A percentile compares a stretch with the other conserved stretches of the same genome.
Evolutionary conservation across 2,797 vertebrate genomes (phyloP).

Genomic region (Pteronotus mesoamericanus): DNA sequence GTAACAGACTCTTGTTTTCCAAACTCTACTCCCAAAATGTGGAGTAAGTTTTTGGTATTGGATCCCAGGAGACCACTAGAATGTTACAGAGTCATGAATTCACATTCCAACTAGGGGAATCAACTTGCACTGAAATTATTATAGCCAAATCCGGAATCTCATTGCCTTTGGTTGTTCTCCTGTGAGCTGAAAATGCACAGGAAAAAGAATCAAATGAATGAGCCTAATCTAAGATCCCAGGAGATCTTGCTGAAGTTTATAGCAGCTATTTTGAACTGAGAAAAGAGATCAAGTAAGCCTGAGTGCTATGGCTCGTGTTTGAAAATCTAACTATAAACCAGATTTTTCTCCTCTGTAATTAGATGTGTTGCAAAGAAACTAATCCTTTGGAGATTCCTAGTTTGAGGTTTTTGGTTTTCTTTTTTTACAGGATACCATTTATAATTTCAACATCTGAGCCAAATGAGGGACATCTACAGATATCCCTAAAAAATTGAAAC

Average conservation of each 20-base stretch:
- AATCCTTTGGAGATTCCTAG: not conserved
- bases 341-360: not conserved
- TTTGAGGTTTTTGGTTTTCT: not conserved
- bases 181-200: conserved; percentile 22
- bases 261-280: not conserved
- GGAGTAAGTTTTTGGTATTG: not conserved
- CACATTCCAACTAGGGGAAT: conserved; percentile 28
- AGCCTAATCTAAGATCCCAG: not conserved
- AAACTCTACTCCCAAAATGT: conserved; percentile 31
- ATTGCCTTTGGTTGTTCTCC: conserved; percentile 25
- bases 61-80: not conserved
- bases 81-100: conserved; percentile 40
- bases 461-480: not conserved
- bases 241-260: not conserved
- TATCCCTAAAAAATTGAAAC: not conserved
- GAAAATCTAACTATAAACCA: conserved; percentile 4
- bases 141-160: conserved; percentile 50
- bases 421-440: not conserved
- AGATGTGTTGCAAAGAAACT: not conserved
- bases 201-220: conserved; percentile 33
- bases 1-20: conserved; percentile 44
- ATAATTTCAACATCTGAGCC: not conserved
- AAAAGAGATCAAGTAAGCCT: not conserved
- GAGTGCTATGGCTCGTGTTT: not conserved
- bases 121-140: conserved; percentile 48